phyloP scores from a whole-genome alignment of 2,888 invertebrate genomes.

The Stenchaetothrips biformis region DNA sequence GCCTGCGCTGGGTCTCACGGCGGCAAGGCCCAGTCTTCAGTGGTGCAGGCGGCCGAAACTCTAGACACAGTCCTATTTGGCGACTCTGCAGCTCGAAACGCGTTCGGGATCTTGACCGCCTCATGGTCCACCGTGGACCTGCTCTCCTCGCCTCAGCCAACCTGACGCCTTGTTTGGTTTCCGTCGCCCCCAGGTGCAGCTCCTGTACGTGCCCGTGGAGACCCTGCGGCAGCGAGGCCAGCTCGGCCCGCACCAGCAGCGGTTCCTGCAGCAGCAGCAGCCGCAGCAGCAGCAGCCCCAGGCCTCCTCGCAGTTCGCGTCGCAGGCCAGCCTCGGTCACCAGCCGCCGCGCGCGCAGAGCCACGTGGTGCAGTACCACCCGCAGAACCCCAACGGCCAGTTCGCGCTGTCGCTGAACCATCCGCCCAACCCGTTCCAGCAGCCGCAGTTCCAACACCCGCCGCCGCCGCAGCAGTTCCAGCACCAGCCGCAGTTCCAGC shows the following conservation, averaged over 20 bases:
- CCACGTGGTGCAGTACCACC: slow-evolving; percentile 6
- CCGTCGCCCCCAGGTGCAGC: slow-evolving; percentile 54
- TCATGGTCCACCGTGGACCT: too few relatives aligned
- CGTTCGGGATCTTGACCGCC: too few relatives aligned
- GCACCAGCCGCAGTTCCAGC: slow-evolving; percentile 47
- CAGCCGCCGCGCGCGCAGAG: slow-evolving; percentile 17
- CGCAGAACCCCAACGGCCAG: slow-evolving; percentile 18
- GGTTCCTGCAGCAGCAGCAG: background rate
- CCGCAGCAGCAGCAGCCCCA: background rate
- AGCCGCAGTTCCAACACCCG: slow-evolving; percentile 56
- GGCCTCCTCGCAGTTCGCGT: slow-evolving; percentile 6
- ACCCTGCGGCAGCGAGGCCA: slow-evolving; percentile 54
- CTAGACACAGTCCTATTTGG: too few relatives aligned
- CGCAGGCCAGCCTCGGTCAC: slow-evolving; percentile 43
- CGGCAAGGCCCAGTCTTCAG: too few relatives aligned
- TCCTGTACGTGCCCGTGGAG: slow-evolving; percentile 77
- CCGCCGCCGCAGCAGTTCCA: slow-evolving; percentile 49
- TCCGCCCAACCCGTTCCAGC: background rate
- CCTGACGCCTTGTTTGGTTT: background rate
- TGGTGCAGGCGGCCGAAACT: background rate
- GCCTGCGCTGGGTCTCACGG: background rate
- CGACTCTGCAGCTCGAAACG: too few relatives aligned
- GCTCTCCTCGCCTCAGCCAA: slow-evolving; percentile 51
- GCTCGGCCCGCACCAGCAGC: background rate
- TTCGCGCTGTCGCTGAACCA: background rate